Evolutionary conservation across 2,888 invertebrate species (phyloP).

Genomic region (Dichetophora obliterata): DNA sequence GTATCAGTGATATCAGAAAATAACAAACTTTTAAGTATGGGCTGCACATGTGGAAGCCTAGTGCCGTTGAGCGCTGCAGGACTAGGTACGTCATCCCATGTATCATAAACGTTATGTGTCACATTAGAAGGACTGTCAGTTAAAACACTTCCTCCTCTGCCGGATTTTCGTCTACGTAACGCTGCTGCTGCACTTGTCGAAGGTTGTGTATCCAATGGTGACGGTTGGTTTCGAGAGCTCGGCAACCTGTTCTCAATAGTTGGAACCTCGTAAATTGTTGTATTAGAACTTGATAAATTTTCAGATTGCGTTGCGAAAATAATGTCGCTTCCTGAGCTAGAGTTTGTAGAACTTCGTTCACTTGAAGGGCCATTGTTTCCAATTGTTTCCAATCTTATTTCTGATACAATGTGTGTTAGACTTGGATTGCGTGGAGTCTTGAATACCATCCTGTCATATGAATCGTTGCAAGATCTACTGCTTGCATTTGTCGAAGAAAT

Average conservation of each 20-base stretch:
- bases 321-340: background rate
- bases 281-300: background rate
- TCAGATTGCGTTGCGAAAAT: background rate
- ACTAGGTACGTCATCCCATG: slow-evolving; percentile 18
- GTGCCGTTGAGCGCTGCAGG: slow-evolving; percentile 16
- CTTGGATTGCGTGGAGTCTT: too few relatives aligned
- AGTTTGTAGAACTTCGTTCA: background rate
- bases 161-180: background rate
- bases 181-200: slow-evolving; percentile 24
- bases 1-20: background rate
- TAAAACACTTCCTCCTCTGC: too few relatives aligned
- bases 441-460: too few relatives aligned
- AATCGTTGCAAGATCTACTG: too few relatives aligned
- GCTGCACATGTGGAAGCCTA: slow-evolving; percentile 6
- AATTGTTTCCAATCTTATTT: too few relatives aligned
- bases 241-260: background rate
- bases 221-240: background rate
- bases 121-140: background rate
- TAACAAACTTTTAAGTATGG: slow-evolving; percentile 22
- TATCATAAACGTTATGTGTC: background rate
- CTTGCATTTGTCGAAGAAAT: too few relatives aligned
- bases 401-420: too few relatives aligned
- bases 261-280: too few relatives aligned
- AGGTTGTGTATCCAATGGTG: slow-evolving; percentile 8
- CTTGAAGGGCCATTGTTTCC: background rate